These are phyloP conservation scores for Myrmecobius fasciatus DNA, from an alignment of 2,113 vertebrate species.

Conservation along the genomic window DNA sequence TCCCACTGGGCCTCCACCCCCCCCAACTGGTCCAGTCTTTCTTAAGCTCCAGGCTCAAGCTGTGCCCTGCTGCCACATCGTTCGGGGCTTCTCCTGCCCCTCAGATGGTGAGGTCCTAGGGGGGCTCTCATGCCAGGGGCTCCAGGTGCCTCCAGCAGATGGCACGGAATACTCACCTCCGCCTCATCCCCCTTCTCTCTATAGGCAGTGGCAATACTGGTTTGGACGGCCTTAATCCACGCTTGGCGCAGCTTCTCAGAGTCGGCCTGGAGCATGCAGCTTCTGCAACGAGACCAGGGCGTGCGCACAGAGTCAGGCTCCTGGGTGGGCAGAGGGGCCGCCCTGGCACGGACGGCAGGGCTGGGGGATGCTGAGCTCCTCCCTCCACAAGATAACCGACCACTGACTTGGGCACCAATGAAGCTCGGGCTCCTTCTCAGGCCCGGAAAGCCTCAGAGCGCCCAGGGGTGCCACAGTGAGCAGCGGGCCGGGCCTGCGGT, in stretches of 20 bases:
- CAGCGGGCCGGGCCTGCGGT: background rate
- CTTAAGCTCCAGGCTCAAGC: too few relatives aligned
- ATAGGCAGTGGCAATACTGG: constrained; percentile 98
- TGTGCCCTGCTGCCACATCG: background rate
- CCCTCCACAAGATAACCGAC: background rate
- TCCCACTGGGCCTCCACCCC: too few relatives aligned
- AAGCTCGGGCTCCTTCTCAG: background rate
- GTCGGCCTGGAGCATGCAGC: constrained; percentile 98
- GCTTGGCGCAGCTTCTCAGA: constrained; percentile 96
- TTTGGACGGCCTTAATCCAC: constrained; percentile 98
- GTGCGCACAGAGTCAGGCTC: constrained; percentile 1
- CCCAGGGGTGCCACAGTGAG: background rate
- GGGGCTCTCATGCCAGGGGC: too few relatives aligned
- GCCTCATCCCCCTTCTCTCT: constrained; percentile 93
- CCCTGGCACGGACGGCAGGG: background rate
- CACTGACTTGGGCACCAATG: background rate
- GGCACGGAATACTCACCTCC: constrained; percentile 84
- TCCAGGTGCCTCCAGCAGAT: too few relatives aligned
- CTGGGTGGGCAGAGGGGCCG: too few relatives aligned
- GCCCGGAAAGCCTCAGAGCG: background rate
- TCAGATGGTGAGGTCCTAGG: too few relatives aligned
- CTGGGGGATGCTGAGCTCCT: background rate
- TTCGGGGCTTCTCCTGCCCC: background rate
- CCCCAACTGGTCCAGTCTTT: too few relatives aligned
- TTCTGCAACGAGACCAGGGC: constrained; percentile 83